Conservation (phyloP, 2,113 vertebrate genomes). For the Thamnophis sirtalis region DNA sequence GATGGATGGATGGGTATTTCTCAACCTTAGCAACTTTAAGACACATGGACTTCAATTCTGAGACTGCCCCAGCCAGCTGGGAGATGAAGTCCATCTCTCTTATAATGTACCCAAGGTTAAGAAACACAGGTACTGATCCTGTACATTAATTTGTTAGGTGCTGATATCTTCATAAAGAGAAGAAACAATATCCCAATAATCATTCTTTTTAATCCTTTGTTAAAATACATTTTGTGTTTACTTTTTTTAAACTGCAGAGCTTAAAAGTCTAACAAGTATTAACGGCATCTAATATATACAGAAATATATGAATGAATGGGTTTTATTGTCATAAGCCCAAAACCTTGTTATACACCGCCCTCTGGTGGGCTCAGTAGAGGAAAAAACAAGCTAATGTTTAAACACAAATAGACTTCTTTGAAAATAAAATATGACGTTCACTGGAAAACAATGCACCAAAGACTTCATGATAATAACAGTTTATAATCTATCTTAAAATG, state of each 20-base stretch:
- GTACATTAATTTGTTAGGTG: background rate
- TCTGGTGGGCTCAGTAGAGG: constrained; percentile 33
- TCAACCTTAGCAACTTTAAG: background rate
- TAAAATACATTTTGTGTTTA: background rate
- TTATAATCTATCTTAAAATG: background rate
- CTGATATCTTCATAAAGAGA: background rate
- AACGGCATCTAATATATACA: background rate
- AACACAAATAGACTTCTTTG: background rate
- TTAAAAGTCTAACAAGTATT: background rate
- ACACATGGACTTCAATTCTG: background rate
- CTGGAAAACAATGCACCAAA: background rate
- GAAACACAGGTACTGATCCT: background rate
- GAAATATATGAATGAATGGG: background rate
- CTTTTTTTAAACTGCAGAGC: background rate
- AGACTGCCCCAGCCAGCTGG: background rate
- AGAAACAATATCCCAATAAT: background rate
- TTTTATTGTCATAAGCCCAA: background rate
- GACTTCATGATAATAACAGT: background rate
- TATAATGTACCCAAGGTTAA: background rate
- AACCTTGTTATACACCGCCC: constrained; percentile 45
- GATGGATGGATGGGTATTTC: background rate
- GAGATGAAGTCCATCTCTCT: background rate
- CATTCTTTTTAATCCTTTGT: background rate
- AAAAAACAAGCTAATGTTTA: background rate
- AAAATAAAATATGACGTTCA: background rate